phyloP scores from a whole-genome alignment of 2,888 invertebrate species.

The Lepidochrysops patricia region DNA sequence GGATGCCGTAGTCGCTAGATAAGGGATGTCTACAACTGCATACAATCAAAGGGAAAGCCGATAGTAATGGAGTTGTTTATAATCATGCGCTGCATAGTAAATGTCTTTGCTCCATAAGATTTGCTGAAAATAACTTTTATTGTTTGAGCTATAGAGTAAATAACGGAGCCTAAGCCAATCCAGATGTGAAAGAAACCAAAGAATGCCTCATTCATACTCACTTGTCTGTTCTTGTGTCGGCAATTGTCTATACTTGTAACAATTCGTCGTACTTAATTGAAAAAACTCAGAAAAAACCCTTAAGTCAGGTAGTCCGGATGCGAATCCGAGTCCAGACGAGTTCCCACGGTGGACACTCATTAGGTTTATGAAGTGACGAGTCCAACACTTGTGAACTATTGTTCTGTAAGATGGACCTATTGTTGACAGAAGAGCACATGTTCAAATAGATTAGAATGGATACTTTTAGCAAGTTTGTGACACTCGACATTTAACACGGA shows the following conservation, averaged over 20 bases:
- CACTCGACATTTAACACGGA: background rate
- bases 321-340: slow-evolving; percentile 43
- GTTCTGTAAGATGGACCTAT: slow-evolving; percentile 34
- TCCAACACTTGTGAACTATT: slow-evolving; percentile 45
- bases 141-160: too few species aligned
- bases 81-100: too few species aligned
- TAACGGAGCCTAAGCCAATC: background rate
- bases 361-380: slow-evolving; percentile 58
- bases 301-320: slow-evolving; percentile 61
- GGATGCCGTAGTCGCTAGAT: too few species aligned
- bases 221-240: slow-evolving; percentile 2
- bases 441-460: background rate
- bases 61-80: too few species aligned
- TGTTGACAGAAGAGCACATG: slow-evolving; percentile 36
- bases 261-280: slow-evolving; percentile 53
- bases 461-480: background rate
- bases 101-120: too few species aligned
- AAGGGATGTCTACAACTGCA: too few species aligned
- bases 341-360: slow-evolving; percentile 57
- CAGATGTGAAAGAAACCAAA: background rate
- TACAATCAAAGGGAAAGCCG: too few species aligned
- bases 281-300: slow-evolving; percentile 56
- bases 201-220: slow-evolving; percentile 25
- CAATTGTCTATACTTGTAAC: slow-evolving; percentile 20
- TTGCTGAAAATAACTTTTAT: too few species aligned